Base-by-base conservation (phyloP, 2,113 vertebrate species). In the Ifrita kowaldi region DNA sequence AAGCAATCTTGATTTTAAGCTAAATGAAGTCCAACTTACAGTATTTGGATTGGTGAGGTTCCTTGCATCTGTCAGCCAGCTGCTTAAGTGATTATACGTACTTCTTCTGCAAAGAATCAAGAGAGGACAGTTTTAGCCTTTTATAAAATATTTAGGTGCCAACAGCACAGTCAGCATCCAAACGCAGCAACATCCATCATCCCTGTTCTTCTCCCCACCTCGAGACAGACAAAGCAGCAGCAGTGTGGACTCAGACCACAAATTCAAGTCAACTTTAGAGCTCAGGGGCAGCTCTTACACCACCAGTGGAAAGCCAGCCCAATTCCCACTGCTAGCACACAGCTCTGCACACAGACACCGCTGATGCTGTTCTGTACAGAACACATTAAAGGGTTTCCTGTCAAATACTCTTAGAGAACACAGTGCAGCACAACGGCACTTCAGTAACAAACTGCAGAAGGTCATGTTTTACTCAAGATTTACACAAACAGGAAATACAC, bases 1-100 rank as follows among this genome's bases (percentile, higher is more conserved):
- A 49, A 55, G 15, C 33, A 24, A 33, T 9, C 42, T 20, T 30
- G 39, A 33, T 65, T 78, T 52, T 57, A 75, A 93, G 46, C 11
- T 23, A 79, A 84, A 89, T 46, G 3, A 89, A 76, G 37, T 57
- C 62, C 67, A 96, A 98, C 99, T 99, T 98, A 99, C 99, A 94
- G 99, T 99, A 98, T 99, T 99, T 93, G 99, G 99, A 97, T 99
- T 99, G 98, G 99, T 99, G 97, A 99, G 99, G 96, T 99, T 99
- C 97, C 99, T 98, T 97, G 99, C 99, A 90, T 99, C 99, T 65
- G 99, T 99, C 98, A 99, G 97, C 99, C 99, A 99, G 98, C 99
- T 99, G 98, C 99, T 99, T 96, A 99, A 98, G 95, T 99, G 99
- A 94, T 99, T 99, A 95, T 99, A 99, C 1, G 99, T 99, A 97